Evolutionary conservation across 2,113 vertebrate species (phyloP).

Genomic region (Sinosuthora webbiana): DNA sequence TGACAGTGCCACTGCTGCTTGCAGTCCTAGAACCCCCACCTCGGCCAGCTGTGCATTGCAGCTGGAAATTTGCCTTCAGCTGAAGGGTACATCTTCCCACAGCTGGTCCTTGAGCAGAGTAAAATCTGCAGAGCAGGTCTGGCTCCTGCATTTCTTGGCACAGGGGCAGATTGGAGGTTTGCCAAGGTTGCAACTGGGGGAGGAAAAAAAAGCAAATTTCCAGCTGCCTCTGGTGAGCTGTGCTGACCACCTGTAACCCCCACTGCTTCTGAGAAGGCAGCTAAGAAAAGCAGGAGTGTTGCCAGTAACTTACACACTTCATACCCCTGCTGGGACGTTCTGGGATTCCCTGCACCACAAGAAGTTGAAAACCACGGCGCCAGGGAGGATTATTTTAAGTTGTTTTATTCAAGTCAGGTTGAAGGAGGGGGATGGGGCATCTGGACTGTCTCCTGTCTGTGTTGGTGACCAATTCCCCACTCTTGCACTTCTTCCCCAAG

Average conservation of each 20-base stretch:
- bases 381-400: neutral
- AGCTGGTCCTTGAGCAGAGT: neutral
- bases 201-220: neutral
- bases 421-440: neutral
- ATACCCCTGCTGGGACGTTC: neutral
- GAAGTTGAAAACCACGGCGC: neutral
- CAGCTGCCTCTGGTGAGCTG: fast-evolving
- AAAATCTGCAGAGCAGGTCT: neutral
- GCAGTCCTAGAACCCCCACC: neutral
- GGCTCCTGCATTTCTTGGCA: neutral
- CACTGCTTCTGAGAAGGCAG: neutral
- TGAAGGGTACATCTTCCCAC: neutral
- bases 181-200: neutral
- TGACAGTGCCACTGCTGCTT: fast-evolving
- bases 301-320: neutral
- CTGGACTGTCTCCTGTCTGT: neutral
- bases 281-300: neutral
- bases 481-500: neutral
- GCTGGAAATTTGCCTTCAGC: neutral
- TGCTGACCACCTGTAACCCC: neutral
- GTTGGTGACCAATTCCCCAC: neutral
- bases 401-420: neutral
- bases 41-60: neutral
- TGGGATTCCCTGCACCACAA: neutral
- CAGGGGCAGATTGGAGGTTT: neutral